A percentile compares a stretch with the other conserved stretches of the same genome.
phyloP scores from a whole-genome alignment of 2,797 vertebrate genomes.

The Clarias laeviceps region DNA sequence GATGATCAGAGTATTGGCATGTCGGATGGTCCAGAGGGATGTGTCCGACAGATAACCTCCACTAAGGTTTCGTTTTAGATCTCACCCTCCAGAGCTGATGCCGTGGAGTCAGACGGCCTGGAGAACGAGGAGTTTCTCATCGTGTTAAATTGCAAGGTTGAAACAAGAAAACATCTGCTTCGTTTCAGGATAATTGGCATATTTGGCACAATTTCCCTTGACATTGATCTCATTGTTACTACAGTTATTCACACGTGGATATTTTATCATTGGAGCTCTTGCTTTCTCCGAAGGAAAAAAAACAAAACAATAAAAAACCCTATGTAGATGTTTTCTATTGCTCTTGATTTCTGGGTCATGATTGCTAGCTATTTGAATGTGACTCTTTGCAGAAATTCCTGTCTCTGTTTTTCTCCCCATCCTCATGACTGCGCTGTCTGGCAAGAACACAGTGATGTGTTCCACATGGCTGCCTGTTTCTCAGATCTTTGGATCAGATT shows the following conservation, averaged over 20 bases:
- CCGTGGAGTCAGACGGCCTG: constrained; percentile 18
- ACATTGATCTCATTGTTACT: constrained; percentile 40
- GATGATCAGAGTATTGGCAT: constrained; percentile 66
- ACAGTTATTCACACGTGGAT: constrained; percentile 35
- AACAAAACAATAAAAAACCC: neutral
- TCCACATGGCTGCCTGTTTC: constrained; percentile 72
- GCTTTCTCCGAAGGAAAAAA: neutral
- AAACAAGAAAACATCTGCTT: constrained; percentile 43
- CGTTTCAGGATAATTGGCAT: constrained; percentile 46
- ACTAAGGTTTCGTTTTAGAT: constrained; percentile 28
- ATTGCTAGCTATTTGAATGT: constrained; percentile 25
- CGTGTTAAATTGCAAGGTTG: constrained; percentile 31
- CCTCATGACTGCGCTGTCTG: constrained; percentile 61
- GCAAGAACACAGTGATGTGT: constrained; percentile 70
- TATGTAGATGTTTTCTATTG: constrained; percentile 26
- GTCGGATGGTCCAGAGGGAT: constrained; percentile 62
- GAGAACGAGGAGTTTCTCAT: constrained; percentile 34
- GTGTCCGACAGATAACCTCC: constrained; percentile 67
- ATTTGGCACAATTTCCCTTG: constrained; percentile 44
- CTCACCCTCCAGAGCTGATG: constrained; percentile 22
- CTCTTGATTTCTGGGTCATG: constrained; percentile 17
- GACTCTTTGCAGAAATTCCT: constrained; percentile 43
- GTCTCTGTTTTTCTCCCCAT: constrained; percentile 44
- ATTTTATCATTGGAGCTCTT: constrained; percentile 29
- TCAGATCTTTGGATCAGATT: constrained; percentile 73